Conservation (phyloP, 2,797 vertebrate genomes). For the Lycodopsis pacificus region DNA sequence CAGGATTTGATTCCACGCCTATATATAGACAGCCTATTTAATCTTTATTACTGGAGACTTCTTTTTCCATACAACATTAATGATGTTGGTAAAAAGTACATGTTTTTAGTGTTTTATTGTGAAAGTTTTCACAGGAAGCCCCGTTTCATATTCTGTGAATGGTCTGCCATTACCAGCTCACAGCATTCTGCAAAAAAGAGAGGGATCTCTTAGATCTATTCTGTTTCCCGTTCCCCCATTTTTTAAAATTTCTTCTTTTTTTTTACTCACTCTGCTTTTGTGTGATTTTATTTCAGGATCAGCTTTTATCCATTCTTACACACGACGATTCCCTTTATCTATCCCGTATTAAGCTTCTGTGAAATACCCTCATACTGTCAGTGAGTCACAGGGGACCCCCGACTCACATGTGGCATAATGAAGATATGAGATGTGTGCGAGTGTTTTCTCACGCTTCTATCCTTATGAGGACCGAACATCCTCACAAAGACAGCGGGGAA, state of each 20-base stretch:
- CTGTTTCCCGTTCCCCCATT: conserved; percentile 6
- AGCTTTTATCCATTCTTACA: conserved; percentile 40
- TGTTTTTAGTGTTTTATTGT: conserved; percentile 48
- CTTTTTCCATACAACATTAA: not conserved
- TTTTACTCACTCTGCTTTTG: not conserved
- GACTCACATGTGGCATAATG: conserved; percentile 53
- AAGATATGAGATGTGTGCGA: conserved; percentile 42
- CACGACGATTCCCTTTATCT: too few relatives aligned
- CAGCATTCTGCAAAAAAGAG: conserved; percentile 27
- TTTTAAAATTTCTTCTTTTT: not conserved
- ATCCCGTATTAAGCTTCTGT: conserved; percentile 49
- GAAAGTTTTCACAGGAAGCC: conserved; percentile 52
- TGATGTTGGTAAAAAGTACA: not conserved
- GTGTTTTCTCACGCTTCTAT: conserved; percentile 5
- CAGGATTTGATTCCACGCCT: conserved; percentile 12
- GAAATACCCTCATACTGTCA: conserved; percentile 32
- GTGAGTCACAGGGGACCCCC: conserved; percentile 46
- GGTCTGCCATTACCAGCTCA: conserved; percentile 38
- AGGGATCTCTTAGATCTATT: conserved; percentile 21
- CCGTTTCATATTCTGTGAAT: conserved; percentile 37
- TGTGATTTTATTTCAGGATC: conserved; percentile 38
- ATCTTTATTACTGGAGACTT: too few relatives aligned
- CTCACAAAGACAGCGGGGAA: not conserved
- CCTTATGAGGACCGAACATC: conserved; percentile 36
- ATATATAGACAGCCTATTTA: not conserved